phyloP scores from a whole-genome alignment of 92 coral and sea anemone species.

The Zoanthus sociatus region DNA sequence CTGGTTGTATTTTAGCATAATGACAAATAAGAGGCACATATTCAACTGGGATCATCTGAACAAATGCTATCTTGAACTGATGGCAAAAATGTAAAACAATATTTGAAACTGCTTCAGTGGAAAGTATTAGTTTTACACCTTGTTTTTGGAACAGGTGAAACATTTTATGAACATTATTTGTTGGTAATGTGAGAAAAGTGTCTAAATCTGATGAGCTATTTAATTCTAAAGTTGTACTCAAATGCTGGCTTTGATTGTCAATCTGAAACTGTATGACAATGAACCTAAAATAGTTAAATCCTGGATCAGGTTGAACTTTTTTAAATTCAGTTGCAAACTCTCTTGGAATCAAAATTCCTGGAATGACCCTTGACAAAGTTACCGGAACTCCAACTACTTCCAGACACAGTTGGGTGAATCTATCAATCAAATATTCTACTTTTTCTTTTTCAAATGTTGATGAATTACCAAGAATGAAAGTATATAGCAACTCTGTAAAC shows the following conservation, averaged over 20 bases:
- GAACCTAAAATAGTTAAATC: slow-evolving; percentile 58
- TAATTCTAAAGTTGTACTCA: slow-evolving; percentile 57
- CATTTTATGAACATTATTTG: slow-evolving; percentile 43
- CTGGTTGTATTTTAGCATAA: slow-evolving; percentile 66
- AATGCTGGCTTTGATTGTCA: slow-evolving; percentile 49
- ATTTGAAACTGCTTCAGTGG: slow-evolving; percentile 72
- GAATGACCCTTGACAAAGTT: slow-evolving; percentile 65
- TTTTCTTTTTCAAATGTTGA: slow-evolving; percentile 52
- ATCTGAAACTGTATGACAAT: slow-evolving; percentile 71
- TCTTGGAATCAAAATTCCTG: slow-evolving; percentile 88
- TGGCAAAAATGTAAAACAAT: slow-evolving; percentile 81
- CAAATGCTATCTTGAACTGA: slow-evolving; percentile 80
- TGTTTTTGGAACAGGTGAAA: slow-evolving; percentile 61
- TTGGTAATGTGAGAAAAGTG: slow-evolving; percentile 60
- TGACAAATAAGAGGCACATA: slow-evolving; percentile 68
- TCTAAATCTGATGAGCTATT: slow-evolving; percentile 42
- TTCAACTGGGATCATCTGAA: slow-evolving; percentile 84
- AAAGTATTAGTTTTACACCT: slow-evolving; percentile 71
- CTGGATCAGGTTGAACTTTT: slow-evolving; percentile 34
- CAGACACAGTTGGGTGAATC: slow-evolving; percentile 73
- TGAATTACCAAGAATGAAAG: slow-evolving; percentile 56
- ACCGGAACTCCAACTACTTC: slow-evolving; percentile 83
- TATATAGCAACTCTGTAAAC: slow-evolving; percentile 65
- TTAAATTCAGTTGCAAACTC: slow-evolving; percentile 75
- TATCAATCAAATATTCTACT: slow-evolving; percentile 69